Evolutionary conservation across 2,888 invertebrate genomes (phyloP).

Genomic region (Cryptus viduatorius): DNA sequence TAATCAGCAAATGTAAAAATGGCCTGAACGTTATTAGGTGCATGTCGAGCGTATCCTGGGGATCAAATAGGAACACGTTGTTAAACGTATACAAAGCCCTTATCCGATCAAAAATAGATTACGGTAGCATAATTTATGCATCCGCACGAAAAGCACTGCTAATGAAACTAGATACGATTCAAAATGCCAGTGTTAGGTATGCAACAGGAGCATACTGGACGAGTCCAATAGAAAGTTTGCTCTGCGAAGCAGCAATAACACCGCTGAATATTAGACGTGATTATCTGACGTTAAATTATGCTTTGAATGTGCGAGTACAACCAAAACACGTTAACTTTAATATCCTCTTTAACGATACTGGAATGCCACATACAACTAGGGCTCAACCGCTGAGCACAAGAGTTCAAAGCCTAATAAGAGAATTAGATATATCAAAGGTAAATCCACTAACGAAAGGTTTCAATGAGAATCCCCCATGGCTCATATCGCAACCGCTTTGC

Average conservation of each 20-base stretch:
- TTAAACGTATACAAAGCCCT: constrained; percentile 52
- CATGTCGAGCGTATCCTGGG: constrained; percentile 61
- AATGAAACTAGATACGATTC: constrained; percentile 57
- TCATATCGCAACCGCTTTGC: background rate
- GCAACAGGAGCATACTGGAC: constrained; percentile 62
- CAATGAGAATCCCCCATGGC: background rate
- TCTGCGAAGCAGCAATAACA: constrained; percentile 47
- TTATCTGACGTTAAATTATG: background rate
- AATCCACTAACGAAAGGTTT: background rate
- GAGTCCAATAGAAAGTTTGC: constrained; percentile 58
- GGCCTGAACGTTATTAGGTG: constrained; percentile 63
- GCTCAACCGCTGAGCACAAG: background rate
- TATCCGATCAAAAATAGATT: constrained; percentile 66
- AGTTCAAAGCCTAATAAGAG: background rate
- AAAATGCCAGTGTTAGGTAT: constrained; percentile 51
- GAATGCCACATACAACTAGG: background rate
- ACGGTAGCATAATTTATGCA: constrained; percentile 67
- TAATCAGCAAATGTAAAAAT: constrained; percentile 44
- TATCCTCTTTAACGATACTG: background rate
- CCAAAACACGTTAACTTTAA: background rate
- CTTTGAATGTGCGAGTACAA: background rate
- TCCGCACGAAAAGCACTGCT: constrained; percentile 49
- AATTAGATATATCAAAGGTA: background rate
- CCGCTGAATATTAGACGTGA: constrained; percentile 43
- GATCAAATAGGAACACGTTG: constrained; percentile 50